Conservation (phyloP, 2,797 vertebrate genomes). For the Schizothorax lantsangensis region DNA sequence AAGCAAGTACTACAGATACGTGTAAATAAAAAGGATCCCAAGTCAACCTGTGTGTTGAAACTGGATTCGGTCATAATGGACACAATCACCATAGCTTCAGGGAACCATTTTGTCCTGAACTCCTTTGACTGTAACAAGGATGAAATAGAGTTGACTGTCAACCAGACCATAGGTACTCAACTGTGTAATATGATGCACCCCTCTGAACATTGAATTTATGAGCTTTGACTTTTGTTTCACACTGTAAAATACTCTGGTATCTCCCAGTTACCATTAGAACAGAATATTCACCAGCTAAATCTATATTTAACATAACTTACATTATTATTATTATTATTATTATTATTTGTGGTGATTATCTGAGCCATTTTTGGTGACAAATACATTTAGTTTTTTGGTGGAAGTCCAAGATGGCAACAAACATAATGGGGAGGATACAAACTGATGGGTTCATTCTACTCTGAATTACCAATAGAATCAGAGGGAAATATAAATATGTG, state of each 20-base stretch:
- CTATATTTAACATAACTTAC: neutral
- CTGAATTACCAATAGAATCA: neutral
- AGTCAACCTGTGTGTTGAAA: conserved; percentile 72
- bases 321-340: neutral
- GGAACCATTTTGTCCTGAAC: conserved; percentile 57
- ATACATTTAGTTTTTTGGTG: neutral
- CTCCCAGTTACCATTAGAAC: neutral
- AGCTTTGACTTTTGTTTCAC: neutral
- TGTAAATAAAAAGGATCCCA: conserved; percentile 62
- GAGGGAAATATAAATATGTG: neutral
- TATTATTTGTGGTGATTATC: neutral
- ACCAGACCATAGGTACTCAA: conserved; percentile 69
- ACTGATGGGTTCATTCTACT: neutral
- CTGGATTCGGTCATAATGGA: conserved; percentile 59
- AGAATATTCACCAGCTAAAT: neutral
- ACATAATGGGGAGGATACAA: neutral
- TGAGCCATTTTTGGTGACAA: neutral
- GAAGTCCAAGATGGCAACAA: neutral
- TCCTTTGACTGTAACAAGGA: conserved; percentile 71
- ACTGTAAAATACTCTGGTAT: neutral
- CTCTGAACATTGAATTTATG: neutral
- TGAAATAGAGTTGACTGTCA: conserved; percentile 69
- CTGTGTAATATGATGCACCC: neutral
- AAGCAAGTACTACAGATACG: conserved; percentile 62
- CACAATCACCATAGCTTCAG: conserved; percentile 62